These are phyloP conservation scores for Ips typographus DNA, from an alignment of 1,140 invertebrate genomes.

Conservation along the genomic window DNA sequence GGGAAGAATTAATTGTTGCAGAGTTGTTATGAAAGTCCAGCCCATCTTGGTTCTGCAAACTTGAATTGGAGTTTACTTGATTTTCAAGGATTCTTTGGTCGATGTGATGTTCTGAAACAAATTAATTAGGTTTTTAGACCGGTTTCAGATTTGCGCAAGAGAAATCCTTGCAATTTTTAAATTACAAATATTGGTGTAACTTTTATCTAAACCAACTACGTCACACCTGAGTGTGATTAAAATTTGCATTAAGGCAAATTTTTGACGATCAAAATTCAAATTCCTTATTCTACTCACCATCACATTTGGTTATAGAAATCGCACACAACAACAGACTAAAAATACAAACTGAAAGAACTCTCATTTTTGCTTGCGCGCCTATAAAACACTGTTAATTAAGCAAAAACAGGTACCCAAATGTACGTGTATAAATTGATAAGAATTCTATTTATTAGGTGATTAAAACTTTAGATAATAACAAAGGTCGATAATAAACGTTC, in stretches of 20 bases:
- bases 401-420: neutral
- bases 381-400: neutral
- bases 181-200: too few relatives aligned
- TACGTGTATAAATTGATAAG: slow-evolving; percentile 4
- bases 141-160: neutral
- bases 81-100: slow-evolving; percentile 15
- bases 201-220: too few relatives aligned
- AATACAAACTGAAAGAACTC: too few relatives aligned
- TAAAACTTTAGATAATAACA: neutral
- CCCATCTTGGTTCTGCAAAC: neutral
- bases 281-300: neutral
- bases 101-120: slow-evolving; percentile 6
- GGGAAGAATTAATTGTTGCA: neutral
- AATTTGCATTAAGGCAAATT: too few relatives aligned
- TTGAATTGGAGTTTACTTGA: neutral
- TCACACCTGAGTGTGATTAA: too few relatives aligned
- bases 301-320: neutral
- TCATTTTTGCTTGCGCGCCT: neutral
- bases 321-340: slow-evolving; percentile 5
- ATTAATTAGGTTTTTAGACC: neutral
- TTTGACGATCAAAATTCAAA: too few relatives aligned
- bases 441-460: slow-evolving; percentile 9
- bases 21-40: too few relatives aligned
- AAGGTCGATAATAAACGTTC: neutral
- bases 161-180: too few relatives aligned